Evolutionary conservation across 2,888 invertebrate species (phyloP), one percentile per base, ranked within the genome.

Genomic region (Sphaerophoria rueppellii): DNA sequence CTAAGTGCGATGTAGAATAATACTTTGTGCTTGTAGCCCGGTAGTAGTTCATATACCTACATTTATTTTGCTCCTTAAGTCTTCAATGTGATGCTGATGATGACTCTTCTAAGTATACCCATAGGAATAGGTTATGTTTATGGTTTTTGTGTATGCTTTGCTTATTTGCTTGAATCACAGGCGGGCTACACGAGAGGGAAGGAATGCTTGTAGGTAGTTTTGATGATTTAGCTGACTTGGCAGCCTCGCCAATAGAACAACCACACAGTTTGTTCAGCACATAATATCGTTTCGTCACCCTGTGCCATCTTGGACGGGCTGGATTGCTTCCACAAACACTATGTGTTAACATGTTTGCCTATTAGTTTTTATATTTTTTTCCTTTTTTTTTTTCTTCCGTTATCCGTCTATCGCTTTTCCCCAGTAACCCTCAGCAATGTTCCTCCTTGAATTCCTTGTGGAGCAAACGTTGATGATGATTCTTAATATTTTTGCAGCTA

Each of bases 291-390:
- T n/a, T 71, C 75, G 79, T 83, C 74, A 79, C 75, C 71, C 75
- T 71, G 73, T 75, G 70, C 60, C 83, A 76, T 80, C 71, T 69
- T 72, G 75, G 71, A 61, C 72, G 72, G 52, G 83, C 48, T 72
- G 75, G 55, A 80, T 83, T 80, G 83, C 80, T 83, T 72, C 75
- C 55, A 76, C 75, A 80, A 83, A 83, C 83, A 58, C 72, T 46
- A 75, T 76, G 75, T 83, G 83, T 76, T 83, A 80, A 80, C 83
- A 83, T 80, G 83, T 83, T 80, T 83, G 80, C 78, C 79, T 82
- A 82, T 82, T 83, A 83, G 83, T 75, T 83, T 78, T 78, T 78
- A 70, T 78, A 67, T 65, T 32, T 55, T 60, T 70, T 37, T 35
- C 48, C 48, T 54, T 55, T 40, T 58, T n/a, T 54, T 58, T 70